Evolutionary conservation across 2,113 vertebrate genomes (phyloP).

Genomic region (Trochalopteron elliotii): DNA sequence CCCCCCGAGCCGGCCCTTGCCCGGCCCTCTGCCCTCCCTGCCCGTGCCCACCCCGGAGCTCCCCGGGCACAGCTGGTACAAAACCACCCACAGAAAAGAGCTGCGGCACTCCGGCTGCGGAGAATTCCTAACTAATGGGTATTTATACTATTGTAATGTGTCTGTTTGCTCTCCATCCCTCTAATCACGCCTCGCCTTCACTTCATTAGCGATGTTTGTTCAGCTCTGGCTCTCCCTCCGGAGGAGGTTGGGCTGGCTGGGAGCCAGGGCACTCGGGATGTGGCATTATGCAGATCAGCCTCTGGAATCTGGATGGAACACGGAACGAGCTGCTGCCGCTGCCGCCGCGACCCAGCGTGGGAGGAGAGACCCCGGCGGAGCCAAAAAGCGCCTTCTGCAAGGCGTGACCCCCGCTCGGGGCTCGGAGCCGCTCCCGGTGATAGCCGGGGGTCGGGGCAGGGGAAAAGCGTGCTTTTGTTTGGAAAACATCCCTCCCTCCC

Average conservation of each 20-base stretch:
- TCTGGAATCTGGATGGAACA: conserved; percentile 1
- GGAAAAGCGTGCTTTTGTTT: background rate
- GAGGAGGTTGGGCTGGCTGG: conserved; percentile 48
- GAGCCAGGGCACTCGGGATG: conserved; percentile 71
- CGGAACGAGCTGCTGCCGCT: background rate
- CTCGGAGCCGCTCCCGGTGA: rapidly evolving
- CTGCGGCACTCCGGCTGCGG: background rate
- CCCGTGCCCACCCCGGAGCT: background rate
- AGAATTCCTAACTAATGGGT: conserved; percentile 40
- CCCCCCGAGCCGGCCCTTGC: background rate
- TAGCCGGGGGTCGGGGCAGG: background rate
- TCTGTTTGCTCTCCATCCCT: conserved; percentile 58
- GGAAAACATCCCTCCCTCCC: background rate
- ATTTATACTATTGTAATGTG: conserved; percentile 50
- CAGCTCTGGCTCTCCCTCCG: conserved; percentile 50
- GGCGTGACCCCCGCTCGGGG: rapidly evolving
- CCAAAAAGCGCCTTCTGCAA: rapidly evolving
- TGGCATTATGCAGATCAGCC: conserved; percentile 78
- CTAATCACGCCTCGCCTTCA: conserved; percentile 45
- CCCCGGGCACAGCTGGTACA: background rate
- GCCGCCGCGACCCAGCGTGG: background rate
- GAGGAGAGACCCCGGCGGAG: background rate
- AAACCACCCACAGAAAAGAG: background rate
- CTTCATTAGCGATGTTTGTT: conserved; percentile 65
- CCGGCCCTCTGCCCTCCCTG: background rate